Conservation (phyloP, 2,113 vertebrate genomes). For the Sander vitreus region DNA sequence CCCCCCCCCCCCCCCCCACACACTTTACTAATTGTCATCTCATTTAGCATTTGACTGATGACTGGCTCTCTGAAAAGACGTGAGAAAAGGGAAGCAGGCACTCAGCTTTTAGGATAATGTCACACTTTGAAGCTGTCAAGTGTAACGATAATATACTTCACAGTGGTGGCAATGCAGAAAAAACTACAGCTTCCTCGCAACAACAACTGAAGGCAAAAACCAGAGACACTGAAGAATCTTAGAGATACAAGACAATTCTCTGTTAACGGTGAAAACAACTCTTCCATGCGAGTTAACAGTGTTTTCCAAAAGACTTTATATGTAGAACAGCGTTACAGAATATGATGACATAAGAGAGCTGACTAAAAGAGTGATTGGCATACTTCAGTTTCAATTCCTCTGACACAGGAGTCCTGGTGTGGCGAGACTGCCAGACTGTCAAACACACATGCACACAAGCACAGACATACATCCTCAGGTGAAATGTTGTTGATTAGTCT, state of each 20-base stretch:
- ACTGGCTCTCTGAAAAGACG: constrained; percentile 70
- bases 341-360: constrained; percentile 3
- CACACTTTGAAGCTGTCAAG: constrained; percentile 70
- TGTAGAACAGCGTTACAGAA: background rate
- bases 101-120: constrained; percentile 65
- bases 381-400: constrained; percentile 33
- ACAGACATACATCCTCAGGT: constrained; percentile 45
- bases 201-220: constrained; percentile 36
- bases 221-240: background rate
- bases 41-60: constrained; percentile 75
- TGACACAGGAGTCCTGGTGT: constrained; percentile 12
- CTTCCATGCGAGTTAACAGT: background rate
- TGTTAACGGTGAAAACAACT: background rate
- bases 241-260: background rate
- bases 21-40: constrained; percentile 73
- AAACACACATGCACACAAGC: constrained; percentile 9
- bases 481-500: constrained; percentile 59
- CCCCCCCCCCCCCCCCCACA: constrained; percentile 63
- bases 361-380: constrained; percentile 40
- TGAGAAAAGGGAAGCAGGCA: constrained; percentile 52
- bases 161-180: constrained; percentile 16
- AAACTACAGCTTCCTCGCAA: constrained; percentile 27
- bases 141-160: constrained; percentile 51
- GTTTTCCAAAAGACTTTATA: constrained; percentile 3
- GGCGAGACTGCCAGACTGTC: background rate